Conservation (phyloP, 2,888 invertebrate species). For the Megamerina dolium region DNA sequence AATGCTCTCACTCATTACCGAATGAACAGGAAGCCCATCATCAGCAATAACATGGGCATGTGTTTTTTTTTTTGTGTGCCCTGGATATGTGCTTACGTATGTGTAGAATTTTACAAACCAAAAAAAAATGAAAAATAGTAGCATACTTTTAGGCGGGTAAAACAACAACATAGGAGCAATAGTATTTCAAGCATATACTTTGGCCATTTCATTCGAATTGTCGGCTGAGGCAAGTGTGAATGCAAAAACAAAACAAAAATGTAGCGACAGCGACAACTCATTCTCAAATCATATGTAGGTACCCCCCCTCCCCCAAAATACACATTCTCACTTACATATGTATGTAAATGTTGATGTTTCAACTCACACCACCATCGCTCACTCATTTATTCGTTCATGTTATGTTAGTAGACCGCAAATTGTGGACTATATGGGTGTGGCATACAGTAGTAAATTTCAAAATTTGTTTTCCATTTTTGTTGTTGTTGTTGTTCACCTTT, state of each 20-base stretch:
- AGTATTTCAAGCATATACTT: slow-evolving; percentile 1
- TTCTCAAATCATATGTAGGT: slow-evolving; percentile 14
- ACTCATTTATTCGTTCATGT: background rate
- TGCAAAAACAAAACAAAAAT: background rate
- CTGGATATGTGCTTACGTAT: no score
- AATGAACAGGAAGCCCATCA: no score
- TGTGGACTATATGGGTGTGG: slow-evolving; percentile 40
- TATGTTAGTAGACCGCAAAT: slow-evolving; percentile 38
- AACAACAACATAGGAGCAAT: slow-evolving; percentile 1
- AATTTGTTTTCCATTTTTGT: slow-evolving; percentile 18
- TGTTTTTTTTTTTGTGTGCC: no score
- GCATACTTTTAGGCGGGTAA: slow-evolving; percentile 40
- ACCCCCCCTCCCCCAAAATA: slow-evolving; percentile 3
- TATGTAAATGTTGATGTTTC: background rate
- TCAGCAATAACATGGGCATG: no score
- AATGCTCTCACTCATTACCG: no score
- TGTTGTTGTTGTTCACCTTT: slow-evolving; percentile 6
- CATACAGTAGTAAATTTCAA: slow-evolving; percentile 24
- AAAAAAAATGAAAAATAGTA: slow-evolving; percentile 19
- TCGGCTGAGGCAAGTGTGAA: slow-evolving; percentile 24
- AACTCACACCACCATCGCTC: background rate
- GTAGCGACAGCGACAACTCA: background rate
- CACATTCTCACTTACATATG: slow-evolving; percentile 6
- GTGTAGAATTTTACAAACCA: slow-evolving; percentile 9
- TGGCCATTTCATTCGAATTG: slow-evolving; percentile 31